These are phyloP conservation scores for Barbus barbus DNA, from an alignment of 2,113 vertebrate genomes.

Conservation along the genomic window DNA sequence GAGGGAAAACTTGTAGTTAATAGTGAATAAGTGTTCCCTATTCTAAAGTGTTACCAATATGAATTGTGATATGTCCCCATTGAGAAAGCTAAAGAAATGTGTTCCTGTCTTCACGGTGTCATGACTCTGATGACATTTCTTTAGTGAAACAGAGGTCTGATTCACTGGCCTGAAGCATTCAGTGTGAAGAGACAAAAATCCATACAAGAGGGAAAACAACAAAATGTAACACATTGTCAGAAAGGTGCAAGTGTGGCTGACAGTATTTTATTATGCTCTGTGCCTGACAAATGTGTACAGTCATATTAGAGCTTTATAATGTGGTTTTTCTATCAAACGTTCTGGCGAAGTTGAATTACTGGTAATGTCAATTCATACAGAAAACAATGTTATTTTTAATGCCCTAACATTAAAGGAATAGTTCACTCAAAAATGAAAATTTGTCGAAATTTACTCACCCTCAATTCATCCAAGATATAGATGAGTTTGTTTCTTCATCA, in stretches of 20 bases:
- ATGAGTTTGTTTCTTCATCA: too few species aligned
- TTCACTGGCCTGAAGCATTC: slow-evolving; percentile 31
- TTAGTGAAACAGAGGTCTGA: slow-evolving; percentile 8
- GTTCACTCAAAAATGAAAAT: too few species aligned
- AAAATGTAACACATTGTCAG: neutral
- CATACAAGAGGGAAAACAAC: slow-evolving; percentile 23
- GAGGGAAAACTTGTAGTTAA: too few species aligned
- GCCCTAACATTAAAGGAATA: too few species aligned
- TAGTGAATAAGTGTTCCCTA: too few species aligned
- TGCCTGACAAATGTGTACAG: neutral
- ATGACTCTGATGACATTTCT: slow-evolving; percentile 6
- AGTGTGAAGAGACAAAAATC: slow-evolving; percentile 8
- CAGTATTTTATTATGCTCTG: slow-evolving; percentile 31
- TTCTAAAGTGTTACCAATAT: too few species aligned
- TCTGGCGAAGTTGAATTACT: neutral
- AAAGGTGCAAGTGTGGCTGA: neutral
- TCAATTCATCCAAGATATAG: too few species aligned
- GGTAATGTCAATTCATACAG: too few species aligned
- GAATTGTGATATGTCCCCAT: neutral
- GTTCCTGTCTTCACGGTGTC: slow-evolving; percentile 8
- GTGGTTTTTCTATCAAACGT: neutral
- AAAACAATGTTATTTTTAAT: neutral
- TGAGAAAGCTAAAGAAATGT: neutral
- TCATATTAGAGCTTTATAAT: neutral
- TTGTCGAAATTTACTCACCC: too few species aligned